These are phyloP conservation scores for Dryobotodes eremita DNA, from an alignment of 2,888 invertebrate species.

Conservation along the genomic window DNA sequence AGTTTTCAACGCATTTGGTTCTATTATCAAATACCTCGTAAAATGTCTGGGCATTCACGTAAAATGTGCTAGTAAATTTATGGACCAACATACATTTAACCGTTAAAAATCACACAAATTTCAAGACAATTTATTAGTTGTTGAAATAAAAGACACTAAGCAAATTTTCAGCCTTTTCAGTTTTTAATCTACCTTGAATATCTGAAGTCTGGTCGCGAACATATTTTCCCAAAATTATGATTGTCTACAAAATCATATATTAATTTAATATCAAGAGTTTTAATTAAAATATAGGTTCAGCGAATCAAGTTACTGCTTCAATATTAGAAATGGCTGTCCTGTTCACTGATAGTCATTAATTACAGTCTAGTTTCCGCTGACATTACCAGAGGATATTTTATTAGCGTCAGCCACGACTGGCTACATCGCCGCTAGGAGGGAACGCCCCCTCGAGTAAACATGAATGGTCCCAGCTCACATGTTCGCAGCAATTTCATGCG, in stretches of 20 bases:
- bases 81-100: slow-evolving; percentile 78
- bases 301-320: slow-evolving; percentile 15
- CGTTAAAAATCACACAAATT: slow-evolving; percentile 83
- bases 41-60: slow-evolving; percentile 85
- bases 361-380: slow-evolving; percentile 50
- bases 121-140: slow-evolving; percentile 75
- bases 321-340: slow-evolving; percentile 39
- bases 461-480: slow-evolving; percentile 53
- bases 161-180: slow-evolving; percentile 58
- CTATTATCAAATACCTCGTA: slow-evolving; percentile 86
- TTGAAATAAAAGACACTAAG: slow-evolving; percentile 67
- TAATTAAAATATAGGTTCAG: slow-evolving; percentile 26
- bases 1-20: slow-evolving; percentile 81
- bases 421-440: slow-evolving; percentile 35
- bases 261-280: slow-evolving; percentile 22
- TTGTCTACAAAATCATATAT: slow-evolving; percentile 47
- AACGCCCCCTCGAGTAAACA: slow-evolving; percentile 55
- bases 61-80: slow-evolving; percentile 85
- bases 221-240: slow-evolving; percentile 25
- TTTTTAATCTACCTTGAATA: slow-evolving; percentile 48
- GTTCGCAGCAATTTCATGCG: slow-evolving; percentile 63
- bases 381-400: slow-evolving; percentile 54
- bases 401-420: slow-evolving; percentile 39
- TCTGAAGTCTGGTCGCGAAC: slow-evolving; percentile 44
- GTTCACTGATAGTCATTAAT: slow-evolving; percentile 57